Evolutionary conservation across 2,888 invertebrate species (phyloP), one percentile per base, ranked within the genome.

Genomic region (Odontocerum albicorne): DNA sequence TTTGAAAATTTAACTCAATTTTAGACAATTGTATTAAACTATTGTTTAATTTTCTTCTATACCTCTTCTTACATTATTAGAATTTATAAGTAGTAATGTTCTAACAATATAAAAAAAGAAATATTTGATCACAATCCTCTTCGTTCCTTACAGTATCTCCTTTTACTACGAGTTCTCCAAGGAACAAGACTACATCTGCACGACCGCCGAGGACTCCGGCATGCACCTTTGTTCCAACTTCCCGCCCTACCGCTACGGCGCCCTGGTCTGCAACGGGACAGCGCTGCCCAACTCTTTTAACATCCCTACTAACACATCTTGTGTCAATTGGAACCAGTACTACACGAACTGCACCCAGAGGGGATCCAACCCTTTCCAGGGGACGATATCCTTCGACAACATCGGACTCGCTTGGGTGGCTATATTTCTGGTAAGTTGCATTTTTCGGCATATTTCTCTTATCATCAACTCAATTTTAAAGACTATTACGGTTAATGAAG

Each of bases 351-450:
- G 99, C 75, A 86, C 88, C 59, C 89, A 95, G 61, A 88, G 92
- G 64, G 95, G 92, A 49, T 85, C 89, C 66, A 99, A 99, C 79
- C 99, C 99, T 10, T 99, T 98, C 74, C 94, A 95, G 76, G 98
- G 98, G 59, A 96, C 99, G 54, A 98, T 99, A 68, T 96, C 96
- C 33, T 99, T 99, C 74, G 99, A 99, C 78, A 99, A 99, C 76
- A 99, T 99, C 67, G 99, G 99, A 62, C 86, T 99, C 66, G 99
- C 99, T 17, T 99, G 99, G 98, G 97, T 99, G 62, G 98, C 99
- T 63, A 99, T 99, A 74, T 99, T 99, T 79, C 85, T 99, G 83
- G 98, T 97, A 79, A 88, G 54, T 87, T 82, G 51, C 56, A 33
- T 53, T 13, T 40, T 44, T n/a, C n/a, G n/a, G n/a, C n/a, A n/a